Evolutionary conservation across 2,113 vertebrate genomes (phyloP).

Genomic region (Tenebrosternarchus preto): DNA sequence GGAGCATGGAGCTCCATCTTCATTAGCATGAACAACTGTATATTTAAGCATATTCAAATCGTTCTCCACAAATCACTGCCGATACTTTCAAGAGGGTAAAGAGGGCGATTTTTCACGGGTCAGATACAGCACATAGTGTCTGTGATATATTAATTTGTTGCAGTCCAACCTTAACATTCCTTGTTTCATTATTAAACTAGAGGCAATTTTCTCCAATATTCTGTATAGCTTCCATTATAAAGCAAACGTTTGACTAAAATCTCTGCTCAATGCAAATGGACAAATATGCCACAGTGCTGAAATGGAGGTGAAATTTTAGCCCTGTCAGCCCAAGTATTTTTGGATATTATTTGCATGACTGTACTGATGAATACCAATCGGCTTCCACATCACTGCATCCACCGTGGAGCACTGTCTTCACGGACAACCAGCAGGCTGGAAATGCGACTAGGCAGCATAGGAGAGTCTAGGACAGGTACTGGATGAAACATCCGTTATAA

Average conservation of each 20-base stretch:
- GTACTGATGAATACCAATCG: constrained; percentile 3
- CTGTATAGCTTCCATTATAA: background rate
- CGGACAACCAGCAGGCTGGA: background rate
- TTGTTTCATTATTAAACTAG: background rate
- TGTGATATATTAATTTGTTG: background rate
- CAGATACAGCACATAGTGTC: background rate
- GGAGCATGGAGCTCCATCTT: background rate
- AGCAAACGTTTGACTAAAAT: background rate
- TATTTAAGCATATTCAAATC: background rate
- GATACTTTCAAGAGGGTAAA: background rate
- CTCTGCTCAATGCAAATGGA: background rate
- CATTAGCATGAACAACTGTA: background rate
- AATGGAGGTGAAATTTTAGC: background rate
- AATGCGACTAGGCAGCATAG: background rate
- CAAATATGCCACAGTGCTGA: background rate
- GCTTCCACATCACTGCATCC: background rate
- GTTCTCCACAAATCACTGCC: background rate
- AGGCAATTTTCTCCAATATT: background rate
- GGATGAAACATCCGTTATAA: background rate
- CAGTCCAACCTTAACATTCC: background rate
- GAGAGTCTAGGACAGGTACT: background rate
- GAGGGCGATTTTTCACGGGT: background rate
- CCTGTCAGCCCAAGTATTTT: background rate
- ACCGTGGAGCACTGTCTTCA: background rate
- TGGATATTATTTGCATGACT: constrained; percentile 7